A percentile compares a stretch with the other conserved stretches of the same genome.
Evolutionary conservation across 1,140 invertebrate species (phyloP).

Genomic region (Dendroctonus ponderosae): DNA sequence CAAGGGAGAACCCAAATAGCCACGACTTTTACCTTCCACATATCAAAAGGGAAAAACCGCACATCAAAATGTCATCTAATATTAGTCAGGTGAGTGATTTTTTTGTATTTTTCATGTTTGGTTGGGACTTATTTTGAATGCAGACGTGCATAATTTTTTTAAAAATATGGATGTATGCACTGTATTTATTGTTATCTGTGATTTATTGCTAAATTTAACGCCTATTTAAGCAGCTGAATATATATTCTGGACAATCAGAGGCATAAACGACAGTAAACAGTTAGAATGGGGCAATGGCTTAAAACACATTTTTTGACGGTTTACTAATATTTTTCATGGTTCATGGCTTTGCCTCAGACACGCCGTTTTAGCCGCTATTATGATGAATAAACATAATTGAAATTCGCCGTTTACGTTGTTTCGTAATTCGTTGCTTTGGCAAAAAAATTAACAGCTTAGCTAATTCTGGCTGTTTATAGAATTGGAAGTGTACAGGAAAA

Average conservation of each 20-base stretch:
- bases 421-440: constrained; percentile 2
- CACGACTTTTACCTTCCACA: constrained; percentile 46
- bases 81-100: constrained; percentile 56
- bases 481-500: too few species aligned
- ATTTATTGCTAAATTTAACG: too few species aligned
- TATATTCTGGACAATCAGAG: too few species aligned
- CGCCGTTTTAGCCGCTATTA: not conserved
- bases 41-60: constrained; percentile 52
- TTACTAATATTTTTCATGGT: constrained; percentile 11
- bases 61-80: constrained; percentile 57
- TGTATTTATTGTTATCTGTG: too few species aligned
- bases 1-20: constrained; percentile 51
- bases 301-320: not conserved
- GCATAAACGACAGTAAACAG: not conserved
- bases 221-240: too few species aligned
- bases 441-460: too few species aligned
- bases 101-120: not conserved
- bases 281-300: constrained; percentile 5
- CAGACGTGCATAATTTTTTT: too few species aligned
- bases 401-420: not conserved
- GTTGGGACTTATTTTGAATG: too few species aligned
- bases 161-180: too few species aligned
- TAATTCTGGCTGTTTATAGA: too few species aligned
- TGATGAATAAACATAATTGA: constrained; percentile 6
- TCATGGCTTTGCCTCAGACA: not conserved